Conservation (phyloP, 2,888 invertebrate species). For the Amorpha juglandis region DNA sequence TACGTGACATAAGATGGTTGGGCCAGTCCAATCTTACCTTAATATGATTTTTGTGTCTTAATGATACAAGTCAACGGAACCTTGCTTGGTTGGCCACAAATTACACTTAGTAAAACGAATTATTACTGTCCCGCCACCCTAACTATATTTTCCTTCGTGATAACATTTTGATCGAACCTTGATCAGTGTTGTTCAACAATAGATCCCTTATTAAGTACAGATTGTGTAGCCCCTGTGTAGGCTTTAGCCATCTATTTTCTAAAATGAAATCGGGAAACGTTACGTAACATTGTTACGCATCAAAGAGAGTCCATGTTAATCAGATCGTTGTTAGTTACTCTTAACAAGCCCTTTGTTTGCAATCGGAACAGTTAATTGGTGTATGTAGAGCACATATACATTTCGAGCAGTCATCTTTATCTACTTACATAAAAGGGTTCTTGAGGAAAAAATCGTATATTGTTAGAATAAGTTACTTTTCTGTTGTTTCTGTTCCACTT, state of each 20-base stretch:
- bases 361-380: slow-evolving; percentile 18
- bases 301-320: slow-evolving; percentile 7
- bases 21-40: no score
- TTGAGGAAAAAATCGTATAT: not conserved
- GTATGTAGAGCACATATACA: slow-evolving; percentile 11
- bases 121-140: not conserved
- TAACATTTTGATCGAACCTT: not conserved
- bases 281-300: slow-evolving; percentile 12
- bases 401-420: no score
- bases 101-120: not conserved
- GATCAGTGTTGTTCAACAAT: not conserved
- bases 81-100: not conserved
- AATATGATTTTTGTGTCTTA: no score
- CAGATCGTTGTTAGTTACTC: slow-evolving; percentile 19
- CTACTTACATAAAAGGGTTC: not conserved
- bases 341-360: slow-evolving; percentile 23
- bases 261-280: slow-evolving; percentile 11
- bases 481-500: not conserved
- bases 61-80: no score
- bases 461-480: not conserved
- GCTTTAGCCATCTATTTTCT: slow-evolving; percentile 9
- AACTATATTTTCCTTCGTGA: not conserved
- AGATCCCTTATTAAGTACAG: not conserved
- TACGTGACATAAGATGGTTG: no score
- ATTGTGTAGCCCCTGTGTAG: not conserved